These are phyloP conservation scores for Linnaemya tessellans DNA, from an alignment of 2,888 invertebrate genomes.

Conservation along the genomic window DNA sequence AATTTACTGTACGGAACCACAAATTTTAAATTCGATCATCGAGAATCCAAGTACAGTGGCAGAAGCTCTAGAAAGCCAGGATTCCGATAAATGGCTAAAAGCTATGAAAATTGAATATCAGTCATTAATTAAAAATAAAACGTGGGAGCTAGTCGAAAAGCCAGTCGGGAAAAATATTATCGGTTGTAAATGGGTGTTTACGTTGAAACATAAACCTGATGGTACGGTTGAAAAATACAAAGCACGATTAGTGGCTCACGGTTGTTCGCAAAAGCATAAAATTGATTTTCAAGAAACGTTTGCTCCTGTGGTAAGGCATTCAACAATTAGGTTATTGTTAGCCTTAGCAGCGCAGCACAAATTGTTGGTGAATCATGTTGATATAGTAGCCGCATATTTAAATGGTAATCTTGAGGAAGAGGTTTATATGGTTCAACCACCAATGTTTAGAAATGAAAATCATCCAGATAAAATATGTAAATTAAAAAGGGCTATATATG, in stretches of 20 bases:
- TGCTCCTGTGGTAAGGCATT: neutral
- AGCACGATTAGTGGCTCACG: neutral
- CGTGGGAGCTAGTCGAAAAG: neutral
- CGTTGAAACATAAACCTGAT: neutral
- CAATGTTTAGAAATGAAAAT: neutral
- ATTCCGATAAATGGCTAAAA: neutral
- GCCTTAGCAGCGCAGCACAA: neutral
- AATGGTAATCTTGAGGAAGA: neutral
- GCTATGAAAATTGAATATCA: neutral
- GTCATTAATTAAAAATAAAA: neutral
- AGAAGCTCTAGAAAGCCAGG: neutral
- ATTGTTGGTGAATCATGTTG: neutral
- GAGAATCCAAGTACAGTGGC: neutral
- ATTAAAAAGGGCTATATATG: neutral
- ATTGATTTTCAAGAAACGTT: neutral
- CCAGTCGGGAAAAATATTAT: neutral
- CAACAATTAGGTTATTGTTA: neutral
- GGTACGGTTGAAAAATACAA: neutral
- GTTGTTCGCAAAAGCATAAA: neutral
- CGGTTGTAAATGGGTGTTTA: neutral
- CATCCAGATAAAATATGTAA: neutral
- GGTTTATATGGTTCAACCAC: neutral
- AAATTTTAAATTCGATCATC: neutral
- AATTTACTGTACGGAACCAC: neutral
- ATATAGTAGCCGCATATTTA: neutral